Evolutionary conservation across 2,888 invertebrate species (phyloP).

Genomic region (Lepidochitona cinerea): DNA sequence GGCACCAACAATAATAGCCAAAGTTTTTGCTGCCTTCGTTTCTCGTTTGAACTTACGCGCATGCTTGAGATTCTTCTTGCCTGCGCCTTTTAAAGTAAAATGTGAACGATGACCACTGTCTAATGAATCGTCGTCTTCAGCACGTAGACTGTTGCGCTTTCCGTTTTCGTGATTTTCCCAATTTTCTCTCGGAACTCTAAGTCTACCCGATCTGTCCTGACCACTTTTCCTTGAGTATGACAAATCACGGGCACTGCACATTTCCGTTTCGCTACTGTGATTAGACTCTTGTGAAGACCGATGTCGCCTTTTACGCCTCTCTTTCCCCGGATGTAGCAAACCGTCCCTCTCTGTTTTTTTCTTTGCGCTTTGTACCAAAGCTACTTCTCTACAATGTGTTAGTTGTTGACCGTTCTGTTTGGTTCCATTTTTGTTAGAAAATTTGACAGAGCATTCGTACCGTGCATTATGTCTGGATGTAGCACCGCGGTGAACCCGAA

Average conservation of each 20-base stretch:
- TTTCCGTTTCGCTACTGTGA: neutral
- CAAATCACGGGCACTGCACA: neutral
- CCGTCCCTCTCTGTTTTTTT: neutral
- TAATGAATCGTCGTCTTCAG: neutral
- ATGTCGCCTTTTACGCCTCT: neutral
- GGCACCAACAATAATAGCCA: conserved; percentile 96
- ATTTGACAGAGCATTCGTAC: neutral
- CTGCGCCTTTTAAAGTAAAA: conserved; percentile 17
- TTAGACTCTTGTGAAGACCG: neutral
- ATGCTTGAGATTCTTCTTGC: conserved; percentile 85
- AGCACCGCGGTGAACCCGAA: conserved; percentile 89
- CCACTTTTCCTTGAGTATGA: neutral
- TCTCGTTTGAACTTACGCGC: conserved; percentile 90
- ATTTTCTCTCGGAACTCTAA: conserved; percentile 6
- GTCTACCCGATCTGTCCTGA: neutral
- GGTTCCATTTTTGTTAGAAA: neutral
- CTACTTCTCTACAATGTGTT: neutral
- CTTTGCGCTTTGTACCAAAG: neutral
- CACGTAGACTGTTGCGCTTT: neutral
- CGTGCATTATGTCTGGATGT: neutral
- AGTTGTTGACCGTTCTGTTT: neutral
- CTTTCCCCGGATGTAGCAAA: neutral
- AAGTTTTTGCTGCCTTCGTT: conserved; percentile 96
- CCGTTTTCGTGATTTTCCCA: neutral
- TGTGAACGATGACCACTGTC: neutral